These are phyloP conservation scores for Megastigmus dorsalis DNA, from an alignment of 2,888 invertebrate species.

Conservation along the genomic window DNA sequence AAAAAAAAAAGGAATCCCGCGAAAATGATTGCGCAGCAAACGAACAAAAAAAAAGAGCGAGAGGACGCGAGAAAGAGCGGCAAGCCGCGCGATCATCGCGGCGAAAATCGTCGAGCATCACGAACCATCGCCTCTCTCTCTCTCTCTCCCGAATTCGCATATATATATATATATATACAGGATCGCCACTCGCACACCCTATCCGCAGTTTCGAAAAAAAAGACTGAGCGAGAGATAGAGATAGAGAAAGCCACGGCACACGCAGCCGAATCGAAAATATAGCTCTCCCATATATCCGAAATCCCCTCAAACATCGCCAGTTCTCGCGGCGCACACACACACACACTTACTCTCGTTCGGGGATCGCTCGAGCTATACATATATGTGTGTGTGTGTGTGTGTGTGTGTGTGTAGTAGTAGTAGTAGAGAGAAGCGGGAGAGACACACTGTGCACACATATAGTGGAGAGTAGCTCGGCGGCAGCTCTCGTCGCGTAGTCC, in stretches of 20 bases:
- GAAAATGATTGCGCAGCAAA: not conserved
- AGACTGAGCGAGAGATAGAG: not conserved
- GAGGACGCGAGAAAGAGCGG: constrained; percentile 3
- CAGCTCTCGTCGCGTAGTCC: not conserved
- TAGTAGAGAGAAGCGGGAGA: not conserved
- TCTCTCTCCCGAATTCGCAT: too few species aligned
- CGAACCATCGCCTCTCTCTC: not conserved
- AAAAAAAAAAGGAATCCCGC: not conserved
- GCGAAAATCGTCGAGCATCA: not conserved
- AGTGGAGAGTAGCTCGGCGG: not conserved
- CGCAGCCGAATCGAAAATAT: not conserved
- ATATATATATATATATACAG: too few species aligned
- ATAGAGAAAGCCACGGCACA: not conserved
- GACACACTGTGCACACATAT: too few species aligned
- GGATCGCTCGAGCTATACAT: too few species aligned
- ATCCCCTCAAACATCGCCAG: constrained; percentile 33
- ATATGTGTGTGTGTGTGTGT: too few species aligned
- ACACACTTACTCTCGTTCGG: too few species aligned
- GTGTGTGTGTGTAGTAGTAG: too few species aligned
- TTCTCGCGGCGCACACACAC: too few species aligned
- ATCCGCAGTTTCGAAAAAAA: too few species aligned
- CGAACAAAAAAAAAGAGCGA: constrained; percentile 1
- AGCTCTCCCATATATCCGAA: not conserved
- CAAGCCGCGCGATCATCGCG: not conserved
- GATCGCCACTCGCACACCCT: too few species aligned